These are phyloP conservation scores for Emys orbicularis DNA, from an alignment of 2,797 vertebrate species.

Conservation along the genomic window DNA sequence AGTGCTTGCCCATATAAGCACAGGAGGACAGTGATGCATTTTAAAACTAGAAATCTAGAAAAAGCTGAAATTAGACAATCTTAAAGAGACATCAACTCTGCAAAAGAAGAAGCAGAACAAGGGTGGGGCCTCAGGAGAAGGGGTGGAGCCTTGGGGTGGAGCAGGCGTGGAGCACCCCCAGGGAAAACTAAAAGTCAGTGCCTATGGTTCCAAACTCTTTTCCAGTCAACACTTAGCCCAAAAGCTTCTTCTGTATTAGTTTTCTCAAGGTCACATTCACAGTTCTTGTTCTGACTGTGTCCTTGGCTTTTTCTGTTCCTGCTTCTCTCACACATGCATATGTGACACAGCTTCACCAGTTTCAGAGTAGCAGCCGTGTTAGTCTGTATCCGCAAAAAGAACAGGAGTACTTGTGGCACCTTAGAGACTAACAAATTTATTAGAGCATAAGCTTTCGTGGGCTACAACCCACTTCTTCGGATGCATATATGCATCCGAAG, in stretches of 20 bases:
- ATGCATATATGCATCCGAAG: too few relatives aligned
- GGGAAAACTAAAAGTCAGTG: too few relatives aligned
- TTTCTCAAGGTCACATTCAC: neutral
- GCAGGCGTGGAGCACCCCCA: rapidly evolving
- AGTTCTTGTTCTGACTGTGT: neutral
- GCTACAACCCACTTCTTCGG: too few relatives aligned
- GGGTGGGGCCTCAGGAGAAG: too few relatives aligned
- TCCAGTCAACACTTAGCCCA: neutral
- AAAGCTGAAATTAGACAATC: neutral
- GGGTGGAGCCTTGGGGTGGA: too few relatives aligned
- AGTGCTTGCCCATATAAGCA: neutral
- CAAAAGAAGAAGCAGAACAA: neutral
- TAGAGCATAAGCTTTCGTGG: too few relatives aligned
- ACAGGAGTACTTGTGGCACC: too few relatives aligned
- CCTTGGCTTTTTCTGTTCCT: neutral
- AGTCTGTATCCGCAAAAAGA: too few relatives aligned
- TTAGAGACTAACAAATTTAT: too few relatives aligned
- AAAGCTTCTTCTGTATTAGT: neutral
- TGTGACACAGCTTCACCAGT: neutral
- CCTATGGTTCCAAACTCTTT: neutral
- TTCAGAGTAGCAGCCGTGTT: too few relatives aligned
- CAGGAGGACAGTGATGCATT: neutral
- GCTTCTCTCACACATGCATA: neutral
- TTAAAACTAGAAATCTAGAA: neutral
- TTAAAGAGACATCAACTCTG: neutral